Percentiles rank a stretch among this genome's conserved stretches.
These are phyloP conservation scores for Diglossa cyanea DNA, from an alignment of 2,797 vertebrate species.

Conservation along the genomic window DNA sequence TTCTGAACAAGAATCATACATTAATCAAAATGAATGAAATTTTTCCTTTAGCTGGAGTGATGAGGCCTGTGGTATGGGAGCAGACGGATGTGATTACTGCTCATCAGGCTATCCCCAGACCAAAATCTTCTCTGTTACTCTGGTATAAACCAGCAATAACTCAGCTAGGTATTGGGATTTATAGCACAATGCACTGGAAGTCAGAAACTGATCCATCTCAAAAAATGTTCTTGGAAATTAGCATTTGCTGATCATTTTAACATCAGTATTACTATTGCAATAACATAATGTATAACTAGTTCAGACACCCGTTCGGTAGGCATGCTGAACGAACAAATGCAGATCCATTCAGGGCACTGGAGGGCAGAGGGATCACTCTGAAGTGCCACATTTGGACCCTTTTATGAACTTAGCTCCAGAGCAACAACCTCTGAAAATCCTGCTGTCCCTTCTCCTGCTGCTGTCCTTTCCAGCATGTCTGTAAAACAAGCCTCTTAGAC, in stretches of 20 bases:
- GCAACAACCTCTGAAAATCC: background rate
- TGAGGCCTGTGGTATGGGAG: background rate
- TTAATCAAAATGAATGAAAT: background rate
- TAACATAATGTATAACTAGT: background rate
- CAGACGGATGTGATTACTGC: slow-evolving; percentile 2
- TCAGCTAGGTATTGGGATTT: background rate
- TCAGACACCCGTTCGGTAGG: background rate
- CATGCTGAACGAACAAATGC: background rate
- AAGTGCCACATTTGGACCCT: background rate
- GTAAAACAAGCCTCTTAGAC: background rate
- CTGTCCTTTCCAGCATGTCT: fast-evolving
- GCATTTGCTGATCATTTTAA: background rate
- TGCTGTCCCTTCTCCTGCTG: background rate
- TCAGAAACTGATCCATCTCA: background rate
- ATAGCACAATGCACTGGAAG: background rate
- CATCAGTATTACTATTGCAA: background rate
- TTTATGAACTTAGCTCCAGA: background rate
- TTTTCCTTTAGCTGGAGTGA: background rate
- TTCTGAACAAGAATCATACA: background rate
- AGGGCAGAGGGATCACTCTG: background rate
- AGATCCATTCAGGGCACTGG: background rate
- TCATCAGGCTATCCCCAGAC: background rate
- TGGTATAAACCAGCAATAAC: background rate
- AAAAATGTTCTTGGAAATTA: background rate
- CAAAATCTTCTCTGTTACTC: background rate